Evolutionary conservation across 2,888 invertebrate species (phyloP).

Genomic region (Cephus sareptanus): DNA sequence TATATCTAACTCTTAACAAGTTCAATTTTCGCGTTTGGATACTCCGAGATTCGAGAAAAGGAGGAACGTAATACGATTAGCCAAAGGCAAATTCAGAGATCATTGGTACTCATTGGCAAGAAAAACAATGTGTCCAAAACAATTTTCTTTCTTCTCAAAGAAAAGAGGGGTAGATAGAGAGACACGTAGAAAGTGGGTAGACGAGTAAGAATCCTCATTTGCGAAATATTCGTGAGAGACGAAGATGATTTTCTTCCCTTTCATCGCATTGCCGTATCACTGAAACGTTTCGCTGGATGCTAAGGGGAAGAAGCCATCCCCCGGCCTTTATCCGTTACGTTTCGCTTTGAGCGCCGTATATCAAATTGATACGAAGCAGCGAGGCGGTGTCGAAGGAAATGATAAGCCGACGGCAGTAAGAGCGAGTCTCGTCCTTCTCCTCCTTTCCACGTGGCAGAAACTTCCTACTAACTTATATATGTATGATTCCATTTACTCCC

Average conservation of each 20-base stretch:
- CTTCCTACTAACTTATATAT: not conserved
- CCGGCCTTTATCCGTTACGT: not conserved
- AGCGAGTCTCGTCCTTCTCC: not conserved
- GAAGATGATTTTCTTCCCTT: not conserved
- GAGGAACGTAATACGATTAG: not conserved
- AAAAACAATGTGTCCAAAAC: not conserved
- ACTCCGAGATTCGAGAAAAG: not conserved
- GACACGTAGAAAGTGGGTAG: not conserved
- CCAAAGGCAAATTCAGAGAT: not conserved
- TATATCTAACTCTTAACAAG: not conserved
- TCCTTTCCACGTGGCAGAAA: not conserved
- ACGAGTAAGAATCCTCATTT: not conserved
- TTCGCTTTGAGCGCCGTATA: slow-evolving; percentile 1
- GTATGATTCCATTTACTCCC: not conserved
- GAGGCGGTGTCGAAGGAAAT: not conserved
- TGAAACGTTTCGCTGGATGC: not conserved
- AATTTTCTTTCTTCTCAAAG: not conserved
- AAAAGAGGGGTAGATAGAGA: not conserved
- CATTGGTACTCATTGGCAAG: not conserved
- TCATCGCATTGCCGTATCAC: not conserved
- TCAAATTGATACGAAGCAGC: slow-evolving; percentile 4
- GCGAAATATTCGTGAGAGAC: not conserved
- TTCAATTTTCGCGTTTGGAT: not conserved
- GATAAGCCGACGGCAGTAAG: not conserved
- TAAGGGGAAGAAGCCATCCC: not conserved